A percentile compares a stretch with the other conserved stretches of the same genome.
Conservation (phyloP, 2,797 vertebrate species). For the Ceyx erithaca region DNA sequence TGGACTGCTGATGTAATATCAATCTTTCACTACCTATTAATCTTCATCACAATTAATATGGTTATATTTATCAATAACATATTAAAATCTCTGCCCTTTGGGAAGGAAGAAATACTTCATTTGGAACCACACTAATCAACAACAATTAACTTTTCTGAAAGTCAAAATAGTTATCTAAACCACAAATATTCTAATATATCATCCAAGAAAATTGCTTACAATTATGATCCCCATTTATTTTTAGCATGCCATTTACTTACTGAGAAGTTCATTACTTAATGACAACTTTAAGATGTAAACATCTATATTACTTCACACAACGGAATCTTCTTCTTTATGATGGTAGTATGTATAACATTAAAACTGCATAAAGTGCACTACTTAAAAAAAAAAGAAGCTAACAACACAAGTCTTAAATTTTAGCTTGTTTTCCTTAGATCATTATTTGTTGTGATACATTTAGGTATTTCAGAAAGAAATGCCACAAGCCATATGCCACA, state of each 20-base stretch:
- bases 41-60: constrained; percentile 7
- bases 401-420: background rate
- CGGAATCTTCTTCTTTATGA: background rate
- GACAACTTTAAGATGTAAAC: background rate
- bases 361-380: background rate
- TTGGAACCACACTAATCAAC: background rate
- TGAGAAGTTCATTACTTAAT: background rate
- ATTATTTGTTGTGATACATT: background rate
- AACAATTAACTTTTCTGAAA: constrained; percentile 14
- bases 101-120: background rate
- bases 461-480: background rate
- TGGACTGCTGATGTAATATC: background rate
- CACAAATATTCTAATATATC: background rate
- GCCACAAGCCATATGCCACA: constrained; percentile 24
- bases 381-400: background rate
- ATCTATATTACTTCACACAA: background rate
- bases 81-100: background rate
- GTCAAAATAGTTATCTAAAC: constrained; percentile 30
- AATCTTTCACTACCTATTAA: background rate
- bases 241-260: background rate
- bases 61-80: constrained; percentile 28
- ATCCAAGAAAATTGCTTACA: background rate
- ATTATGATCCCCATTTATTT: background rate
- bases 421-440: background rate
- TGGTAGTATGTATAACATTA: background rate